Base-by-base conservation (phyloP, 2,113 vertebrate species). In the Hystrix cristata region DNA sequence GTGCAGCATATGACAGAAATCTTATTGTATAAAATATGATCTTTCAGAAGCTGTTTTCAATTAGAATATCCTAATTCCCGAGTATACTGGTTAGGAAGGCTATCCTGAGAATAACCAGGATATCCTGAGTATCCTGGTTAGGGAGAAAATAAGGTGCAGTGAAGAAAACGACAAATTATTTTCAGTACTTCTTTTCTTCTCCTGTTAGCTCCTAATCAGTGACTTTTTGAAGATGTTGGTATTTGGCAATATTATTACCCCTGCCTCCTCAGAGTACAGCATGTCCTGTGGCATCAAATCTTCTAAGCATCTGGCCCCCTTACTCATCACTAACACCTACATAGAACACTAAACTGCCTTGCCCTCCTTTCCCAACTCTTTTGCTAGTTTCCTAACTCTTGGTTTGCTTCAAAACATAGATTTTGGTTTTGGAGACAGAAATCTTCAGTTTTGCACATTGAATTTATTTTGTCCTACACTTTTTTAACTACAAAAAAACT, bases 111-210 rank as follows among this genome's bases (percentile, higher is more conserved):
- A 38, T 38, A 38, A 38, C 38, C 38, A 38, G 38, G 38, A 38
- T n/a, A 67, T 8, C 25, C 13, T 59, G 51, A 96, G 18, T 84
- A 62, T 92, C 38, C 23, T 21, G 18, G 62, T 60, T 87, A 85
- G 60, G 65, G 71, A 65, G 80, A 93, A 51, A 38, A 88, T 46
- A 78, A 87, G 13, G 80, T 29, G 0, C 4, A 21, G 31, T 18
- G 3, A 25, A 87, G 21, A 21, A 57, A 80, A 84, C 34, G 38
- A 71, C 48, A 14, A 12, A 13, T 69, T 19, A 43, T n/a, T 94
- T 90, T 84, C 10, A 80, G 46, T 25, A 65, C 57, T 69, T 71
- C 65, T 79, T 78, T 94, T 94, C n/a, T 64, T 95, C 85, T 89
- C 62, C 6, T 57, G 19, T 86, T 78, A 69, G 14, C 16, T 78